Conservation (phyloP, 2,888 invertebrate species). For the Glaucopsyche alexis region DNA sequence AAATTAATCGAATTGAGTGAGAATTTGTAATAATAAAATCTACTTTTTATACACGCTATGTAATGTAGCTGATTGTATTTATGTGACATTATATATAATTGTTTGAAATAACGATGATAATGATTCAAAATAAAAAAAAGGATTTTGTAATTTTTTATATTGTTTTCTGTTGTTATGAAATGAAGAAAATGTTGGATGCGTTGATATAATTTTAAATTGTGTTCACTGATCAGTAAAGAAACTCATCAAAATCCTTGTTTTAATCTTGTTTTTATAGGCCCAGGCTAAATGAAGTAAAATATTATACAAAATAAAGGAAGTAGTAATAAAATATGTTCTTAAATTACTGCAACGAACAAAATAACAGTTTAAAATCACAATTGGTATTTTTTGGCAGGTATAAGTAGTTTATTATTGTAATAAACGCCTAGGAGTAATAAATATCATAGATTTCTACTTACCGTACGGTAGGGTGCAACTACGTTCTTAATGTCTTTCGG, state of each 20-base stretch:
- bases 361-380: too few relatives aligned
- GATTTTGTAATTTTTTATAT: neutral
- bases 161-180: neutral
- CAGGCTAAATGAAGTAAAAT: neutral
- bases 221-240: too few relatives aligned
- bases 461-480: neutral
- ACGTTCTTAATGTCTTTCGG: neutral
- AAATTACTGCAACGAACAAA: too few relatives aligned
- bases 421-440: too few relatives aligned
- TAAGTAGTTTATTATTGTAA: too few relatives aligned
- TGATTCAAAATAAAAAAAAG: neutral
- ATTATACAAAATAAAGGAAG: neutral
- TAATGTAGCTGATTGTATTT: neutral
- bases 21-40: slow-evolving; percentile 6
- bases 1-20: neutral
- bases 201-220: neutral
- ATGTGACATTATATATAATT: neutral
- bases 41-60: neutral
- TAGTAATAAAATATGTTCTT: too few relatives aligned
- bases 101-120: neutral
- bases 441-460: too few relatives aligned
- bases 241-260: too few relatives aligned
- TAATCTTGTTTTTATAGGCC: neutral
- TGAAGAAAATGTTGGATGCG: neutral
- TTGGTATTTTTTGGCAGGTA: too few relatives aligned